Percentiles rank a stretch among this genome's conserved stretches.
Evolutionary conservation across 2,113 vertebrate species (phyloP).

Genomic region (Rynchops niger): DNA sequence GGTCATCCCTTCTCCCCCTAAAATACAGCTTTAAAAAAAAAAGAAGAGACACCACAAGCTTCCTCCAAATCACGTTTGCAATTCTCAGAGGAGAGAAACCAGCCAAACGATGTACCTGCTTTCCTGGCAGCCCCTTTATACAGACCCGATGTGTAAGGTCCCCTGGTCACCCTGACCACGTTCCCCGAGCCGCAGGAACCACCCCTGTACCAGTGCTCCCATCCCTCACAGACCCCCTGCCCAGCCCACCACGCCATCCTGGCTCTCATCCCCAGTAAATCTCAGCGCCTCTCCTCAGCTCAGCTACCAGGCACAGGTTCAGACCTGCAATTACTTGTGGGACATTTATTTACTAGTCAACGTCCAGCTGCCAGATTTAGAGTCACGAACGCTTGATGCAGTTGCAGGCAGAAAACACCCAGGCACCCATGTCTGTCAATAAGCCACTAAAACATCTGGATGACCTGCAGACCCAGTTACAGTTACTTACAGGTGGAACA

Average conservation of each 20-base stretch:
- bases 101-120: fast-evolving
- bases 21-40: neutral
- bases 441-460: neutral
- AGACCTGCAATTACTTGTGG: neutral
- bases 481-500: neutral
- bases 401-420: neutral
- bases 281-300: neutral
- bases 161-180: neutral
- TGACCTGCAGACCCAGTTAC: neutral
- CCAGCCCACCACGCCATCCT: neutral
- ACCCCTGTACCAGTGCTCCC: neutral
- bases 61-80: neutral
- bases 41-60: neutral
- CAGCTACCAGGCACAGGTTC: neutral
- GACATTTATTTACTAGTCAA: conserved; percentile 13
- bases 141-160: neutral
- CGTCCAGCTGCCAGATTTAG: conserved; percentile 41
- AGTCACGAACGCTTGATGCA: neutral
- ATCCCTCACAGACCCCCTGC: neutral
- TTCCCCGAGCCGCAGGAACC: neutral
- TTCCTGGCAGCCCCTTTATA: neutral
- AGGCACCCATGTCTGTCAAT: neutral
- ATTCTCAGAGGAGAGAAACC: neutral
- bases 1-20: neutral
- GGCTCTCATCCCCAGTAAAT: neutral